These are phyloP conservation scores for Dynastes tityus DNA, from an alignment of 2,888 invertebrate species.

Conservation along the genomic window DNA sequence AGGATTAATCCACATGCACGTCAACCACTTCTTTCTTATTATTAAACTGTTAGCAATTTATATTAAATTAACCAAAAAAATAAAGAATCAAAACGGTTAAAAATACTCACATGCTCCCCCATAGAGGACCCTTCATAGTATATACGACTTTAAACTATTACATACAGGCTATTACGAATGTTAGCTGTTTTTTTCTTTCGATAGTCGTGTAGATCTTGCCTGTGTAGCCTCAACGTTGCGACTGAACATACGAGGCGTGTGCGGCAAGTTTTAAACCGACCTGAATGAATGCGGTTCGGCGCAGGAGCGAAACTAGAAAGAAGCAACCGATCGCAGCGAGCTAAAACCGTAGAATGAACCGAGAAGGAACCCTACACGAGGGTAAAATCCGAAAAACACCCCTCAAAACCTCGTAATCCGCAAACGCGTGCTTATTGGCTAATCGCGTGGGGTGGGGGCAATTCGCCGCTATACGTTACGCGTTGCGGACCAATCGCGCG, in stretches of 20 bases:
- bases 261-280: conserved; percentile 44
- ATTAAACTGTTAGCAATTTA: too few species aligned
- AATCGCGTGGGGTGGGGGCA: conserved; percentile 55
- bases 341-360: conserved; percentile 60
- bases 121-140: conserved; percentile 48
- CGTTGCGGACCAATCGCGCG: conserved; percentile 58
- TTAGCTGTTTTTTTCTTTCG: neutral
- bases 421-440: conserved; percentile 51
- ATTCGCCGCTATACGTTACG: conserved; percentile 55
- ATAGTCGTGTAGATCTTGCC: neutral
- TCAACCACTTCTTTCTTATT: too few species aligned
- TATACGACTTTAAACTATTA: conserved; percentile 17
- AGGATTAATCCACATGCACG: too few species aligned
- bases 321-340: conserved; percentile 58
- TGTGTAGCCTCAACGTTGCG: neutral
- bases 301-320: conserved; percentile 37
- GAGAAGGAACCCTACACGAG: conserved; percentile 57
- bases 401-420: conserved; percentile 55
- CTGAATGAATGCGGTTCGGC: conserved; percentile 1
- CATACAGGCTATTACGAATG: conserved; percentile 19
- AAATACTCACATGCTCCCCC: conserved; percentile 46
- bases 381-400: conserved; percentile 58
- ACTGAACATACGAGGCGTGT: conserved; percentile 47
- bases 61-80: neutral
- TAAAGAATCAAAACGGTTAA: neutral